A percentile compares a stretch with the other conserved stretches of the same genome.
phyloP scores from a whole-genome alignment of 2,113 vertebrate species.

The Accipiter cooperii region DNA sequence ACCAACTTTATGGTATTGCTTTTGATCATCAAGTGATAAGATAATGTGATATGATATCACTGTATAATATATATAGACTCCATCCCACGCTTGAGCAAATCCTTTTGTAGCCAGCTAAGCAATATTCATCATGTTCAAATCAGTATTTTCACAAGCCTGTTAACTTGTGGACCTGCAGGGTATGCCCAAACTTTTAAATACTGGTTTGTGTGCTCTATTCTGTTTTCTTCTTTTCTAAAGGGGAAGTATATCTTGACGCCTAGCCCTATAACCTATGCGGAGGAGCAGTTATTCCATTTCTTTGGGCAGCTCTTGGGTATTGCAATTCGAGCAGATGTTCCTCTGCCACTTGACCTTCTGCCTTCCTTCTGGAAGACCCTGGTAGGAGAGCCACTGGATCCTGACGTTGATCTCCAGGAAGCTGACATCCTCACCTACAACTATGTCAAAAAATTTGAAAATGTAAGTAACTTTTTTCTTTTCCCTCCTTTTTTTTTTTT shows the following conservation, averaged over 20 bases:
- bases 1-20: neutral
- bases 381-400: constrained; percentile 85
- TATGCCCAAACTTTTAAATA: fast-evolving
- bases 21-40: neutral
- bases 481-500: neutral
- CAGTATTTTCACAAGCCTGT: neutral
- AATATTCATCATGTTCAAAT: fast-evolving
- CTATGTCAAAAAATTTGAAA: constrained; percentile 93
- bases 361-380: constrained; percentile 96
- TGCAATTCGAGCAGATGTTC: constrained; percentile 91
- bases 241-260: constrained; percentile 93
- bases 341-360: constrained; percentile 91
- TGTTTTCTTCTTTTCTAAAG: constrained; percentile 50
- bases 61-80: neutral
- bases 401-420: constrained; percentile 89
- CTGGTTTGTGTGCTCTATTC: neutral
- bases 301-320: constrained; percentile 94
- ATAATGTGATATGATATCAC: fast-evolving
- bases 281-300: constrained; percentile 96
- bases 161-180: neutral
- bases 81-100: neutral
- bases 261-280: constrained; percentile 89
- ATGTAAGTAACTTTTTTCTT: constrained; percentile 60
- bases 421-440: constrained; percentile 94
- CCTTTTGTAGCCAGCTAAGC: fast-evolving